Conservation (phyloP, 2,797 vertebrate species). For the Cynopterus sphinx region DNA sequence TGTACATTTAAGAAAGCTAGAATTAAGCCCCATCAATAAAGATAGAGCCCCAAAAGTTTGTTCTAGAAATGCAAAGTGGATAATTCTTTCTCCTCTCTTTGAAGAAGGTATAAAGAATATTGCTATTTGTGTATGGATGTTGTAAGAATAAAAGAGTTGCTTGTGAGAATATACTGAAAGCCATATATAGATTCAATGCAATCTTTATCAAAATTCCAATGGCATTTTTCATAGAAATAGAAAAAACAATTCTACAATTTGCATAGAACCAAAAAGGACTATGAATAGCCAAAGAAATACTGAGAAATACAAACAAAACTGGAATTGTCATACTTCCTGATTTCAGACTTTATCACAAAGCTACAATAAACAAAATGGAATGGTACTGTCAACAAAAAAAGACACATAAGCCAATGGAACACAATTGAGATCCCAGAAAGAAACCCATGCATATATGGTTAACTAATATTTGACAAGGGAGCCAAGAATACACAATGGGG, state of each 20-base stretch:
- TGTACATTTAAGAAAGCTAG: background rate
- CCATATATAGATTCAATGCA: background rate
- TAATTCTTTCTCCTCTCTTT: background rate
- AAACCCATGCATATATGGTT: background rate
- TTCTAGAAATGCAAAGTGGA: background rate
- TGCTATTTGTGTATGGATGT: background rate
- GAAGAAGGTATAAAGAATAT: slow-evolving; percentile 17
- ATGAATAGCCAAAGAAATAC: background rate
- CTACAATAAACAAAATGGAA: background rate
- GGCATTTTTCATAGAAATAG: background rate
- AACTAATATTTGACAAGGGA: background rate
- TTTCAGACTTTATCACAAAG: background rate
- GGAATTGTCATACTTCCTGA: background rate
- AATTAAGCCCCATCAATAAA: background rate
- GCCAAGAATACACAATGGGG: background rate
- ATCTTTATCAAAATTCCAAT: background rate
- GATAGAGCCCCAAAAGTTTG: background rate
- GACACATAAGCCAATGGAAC: background rate
- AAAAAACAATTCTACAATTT: background rate
- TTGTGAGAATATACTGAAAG: background rate
- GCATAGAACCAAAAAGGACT: background rate
- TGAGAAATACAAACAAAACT: background rate
- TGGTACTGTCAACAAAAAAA: background rate
- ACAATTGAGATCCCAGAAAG: background rate
- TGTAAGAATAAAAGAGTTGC: slow-evolving; percentile 2